Evolutionary conservation across 2,888 invertebrate genomes (phyloP), one percentile per base, ranked within the genome.

Genomic region (Erynnis tages): DNA sequence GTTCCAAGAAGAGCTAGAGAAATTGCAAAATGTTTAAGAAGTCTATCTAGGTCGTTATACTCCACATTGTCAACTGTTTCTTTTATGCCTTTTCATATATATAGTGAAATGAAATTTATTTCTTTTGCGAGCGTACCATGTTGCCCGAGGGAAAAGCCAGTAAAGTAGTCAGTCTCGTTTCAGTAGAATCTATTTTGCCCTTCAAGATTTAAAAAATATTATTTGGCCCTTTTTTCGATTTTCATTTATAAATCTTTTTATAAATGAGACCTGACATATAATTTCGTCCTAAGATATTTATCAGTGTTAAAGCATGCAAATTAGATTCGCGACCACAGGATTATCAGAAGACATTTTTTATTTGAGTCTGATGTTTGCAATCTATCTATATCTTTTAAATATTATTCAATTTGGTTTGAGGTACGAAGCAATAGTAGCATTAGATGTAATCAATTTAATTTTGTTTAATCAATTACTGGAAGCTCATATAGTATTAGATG

Each of bases 311-410:
- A n/a, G 30, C 32, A 50, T 50, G 41, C 49, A 50, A 50, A 50
- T 43, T 34, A 43, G 34, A 32, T 50, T 43, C 23, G 41, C 49
- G 25, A 43, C 49, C 27, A 10, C 5, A 27, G 34, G 34, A 50
- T 34, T 50, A 50, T 17, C 32, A 43, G 21, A 49, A 32, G 49
- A 50, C 19, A 50, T 50, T 43, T 50, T 48, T 50, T 50, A 35
- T 35, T 1, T 19, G 5, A 34, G 25, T 25, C 27, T 17, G 14
- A 27, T 27, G 41, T 27, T 50, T 10, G 19, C 25, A 49, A 34
- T 49, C 32, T 50, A 19, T 50, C 35, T n/a, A n/a, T 35, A 10
- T 23, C 16, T 27, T 41, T 27, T 35, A 25, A 50, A 35, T 35
- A 27, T 35, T 27, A 4, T n/a, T n/a, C n/a, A n/a, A n/a, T n/a